A percentile compares a stretch with the other conserved stretches of the same genome.
These are phyloP conservation scores for Cephus runcator DNA, from an alignment of 2,888 invertebrate genomes.

Conservation along the genomic window DNA sequence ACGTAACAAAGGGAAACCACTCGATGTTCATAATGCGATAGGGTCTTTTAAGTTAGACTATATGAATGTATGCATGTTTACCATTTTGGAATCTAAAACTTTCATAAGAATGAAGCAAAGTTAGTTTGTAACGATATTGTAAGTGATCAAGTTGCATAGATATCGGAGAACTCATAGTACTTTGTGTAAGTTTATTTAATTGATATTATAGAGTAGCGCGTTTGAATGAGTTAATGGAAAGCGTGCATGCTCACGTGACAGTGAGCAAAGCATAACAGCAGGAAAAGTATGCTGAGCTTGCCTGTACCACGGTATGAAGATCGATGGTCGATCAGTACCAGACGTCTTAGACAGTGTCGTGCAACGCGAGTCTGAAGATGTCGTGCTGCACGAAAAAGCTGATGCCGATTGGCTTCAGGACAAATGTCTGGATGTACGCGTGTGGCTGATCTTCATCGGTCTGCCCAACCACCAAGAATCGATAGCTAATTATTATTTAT, in stretches of 20 bases:
- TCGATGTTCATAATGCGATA: neutral
- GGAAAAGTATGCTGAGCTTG: conserved; percentile 41
- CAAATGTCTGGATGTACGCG: conserved; percentile 93
- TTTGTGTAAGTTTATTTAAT: neutral
- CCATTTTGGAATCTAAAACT: neutral
- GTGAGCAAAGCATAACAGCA: conserved; percentile 32
- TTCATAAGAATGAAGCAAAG: neutral
- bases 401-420: conserved; percentile 87
- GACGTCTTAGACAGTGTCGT: conserved; percentile 75
- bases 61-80: neutral
- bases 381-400: conserved; percentile 96
- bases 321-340: conserved; percentile 51
- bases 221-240: neutral
- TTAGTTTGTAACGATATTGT: neutral
- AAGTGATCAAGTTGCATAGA: neutral
- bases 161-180: neutral
- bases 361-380: conserved; percentile 92
- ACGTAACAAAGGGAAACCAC: neutral
- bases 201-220: neutral
- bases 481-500: conserved; percentile 45
- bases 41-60: neutral
- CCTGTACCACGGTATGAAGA: conserved; percentile 54
- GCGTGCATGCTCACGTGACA: conserved; percentile 21
- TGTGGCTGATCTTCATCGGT: conserved; percentile 96
- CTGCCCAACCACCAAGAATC: conserved; percentile 72